Evolutionary conservation across 2,888 invertebrate genomes (phyloP).

Genomic region (Lampropteryx suffumata): DNA sequence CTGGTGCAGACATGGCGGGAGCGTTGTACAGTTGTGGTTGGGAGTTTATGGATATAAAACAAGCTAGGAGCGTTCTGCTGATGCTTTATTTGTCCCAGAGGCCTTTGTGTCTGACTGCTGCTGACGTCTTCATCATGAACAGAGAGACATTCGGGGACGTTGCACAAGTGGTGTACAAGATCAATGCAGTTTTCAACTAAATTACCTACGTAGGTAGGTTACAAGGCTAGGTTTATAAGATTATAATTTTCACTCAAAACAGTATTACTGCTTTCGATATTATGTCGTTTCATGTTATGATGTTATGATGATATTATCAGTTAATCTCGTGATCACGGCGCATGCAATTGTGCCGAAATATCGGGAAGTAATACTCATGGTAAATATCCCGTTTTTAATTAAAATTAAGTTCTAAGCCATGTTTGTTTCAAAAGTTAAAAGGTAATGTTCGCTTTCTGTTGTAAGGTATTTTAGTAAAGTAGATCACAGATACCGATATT

Average conservation of each 20-base stretch:
- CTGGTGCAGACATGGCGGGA: slow-evolving; percentile 46
- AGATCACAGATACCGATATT: slow-evolving; percentile 7
- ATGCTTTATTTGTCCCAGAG: slow-evolving; percentile 52
- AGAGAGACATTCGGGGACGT: slow-evolving; percentile 58
- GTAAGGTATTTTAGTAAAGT: not conserved
- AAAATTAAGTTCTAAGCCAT: too few relatives aligned
- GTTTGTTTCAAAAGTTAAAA: too few relatives aligned
- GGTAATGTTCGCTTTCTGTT: not conserved
- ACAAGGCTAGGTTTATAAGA: too few relatives aligned
- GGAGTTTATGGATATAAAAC: slow-evolving; percentile 53
- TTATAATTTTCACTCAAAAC: too few relatives aligned
- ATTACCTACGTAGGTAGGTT: not conserved
- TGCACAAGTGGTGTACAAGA: slow-evolving; percentile 59
- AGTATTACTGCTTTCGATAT: too few relatives aligned
- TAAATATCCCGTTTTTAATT: too few relatives aligned
- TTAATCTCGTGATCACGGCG: too few relatives aligned
- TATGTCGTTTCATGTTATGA: too few relatives aligned
- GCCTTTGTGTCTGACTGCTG: slow-evolving; percentile 53
- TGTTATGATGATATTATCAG: too few relatives aligned
- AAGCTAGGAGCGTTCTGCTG: slow-evolving; percentile 46
- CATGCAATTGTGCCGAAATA: too few relatives aligned
- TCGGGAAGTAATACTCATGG: too few relatives aligned
- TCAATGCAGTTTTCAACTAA: slow-evolving; percentile 63
- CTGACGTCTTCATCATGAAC: slow-evolving; percentile 56
- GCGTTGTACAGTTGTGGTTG: slow-evolving; percentile 55